Base-by-base conservation (phyloP, 2,113 vertebrate species). In the Dissostichus mawsoni region DNA sequence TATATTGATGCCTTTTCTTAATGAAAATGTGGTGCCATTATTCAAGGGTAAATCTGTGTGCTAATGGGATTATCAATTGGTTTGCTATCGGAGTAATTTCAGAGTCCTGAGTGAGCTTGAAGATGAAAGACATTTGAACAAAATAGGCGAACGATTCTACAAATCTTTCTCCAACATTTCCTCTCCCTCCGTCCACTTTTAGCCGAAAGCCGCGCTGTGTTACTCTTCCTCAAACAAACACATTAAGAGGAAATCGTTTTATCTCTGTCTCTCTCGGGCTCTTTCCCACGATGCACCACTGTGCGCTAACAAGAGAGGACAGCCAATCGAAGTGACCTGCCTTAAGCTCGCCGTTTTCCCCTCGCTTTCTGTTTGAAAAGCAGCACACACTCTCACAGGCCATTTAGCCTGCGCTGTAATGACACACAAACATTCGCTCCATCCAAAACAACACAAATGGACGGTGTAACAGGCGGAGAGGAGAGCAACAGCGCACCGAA, bases 261-360 rank as follows among this genome's bases (percentile, higher is more conserved):
- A 52, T 25, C 29, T 11, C 44, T 44, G 44, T 25, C 59, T 48
- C 67, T 76, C 67, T 18, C 7, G 17, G 72, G 70, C 65, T 73
- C 73, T 81, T 86, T 84, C 76, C 83, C 77, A 72, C 58, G 44
- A 86, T 90, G 63, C 73, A 85, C 80, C n/a, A 17, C 75, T 48
- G 69, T 77, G 65, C 7, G 4, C 86, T 94, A 94, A 94, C 83
- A 68, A 91, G 85, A 88, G 74, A 81, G 70, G 89, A 92, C 90
- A 92, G 93, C 80, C 91, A 91, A 92, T 91, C 81, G 80, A 89
- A 93, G 82, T 70, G 88, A 74, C 83, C 86, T 51, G 69, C 76
- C 89, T 74, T 77, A 74, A 90, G 83, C 89, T 67, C 16, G 66
- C 73, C 41, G 29, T 29, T 29, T 4, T 4, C 52, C 66, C 9